These are phyloP conservation scores for Hyposoter dolosus DNA, from an alignment of 2,888 invertebrate genomes.

Conservation along the genomic window DNA sequence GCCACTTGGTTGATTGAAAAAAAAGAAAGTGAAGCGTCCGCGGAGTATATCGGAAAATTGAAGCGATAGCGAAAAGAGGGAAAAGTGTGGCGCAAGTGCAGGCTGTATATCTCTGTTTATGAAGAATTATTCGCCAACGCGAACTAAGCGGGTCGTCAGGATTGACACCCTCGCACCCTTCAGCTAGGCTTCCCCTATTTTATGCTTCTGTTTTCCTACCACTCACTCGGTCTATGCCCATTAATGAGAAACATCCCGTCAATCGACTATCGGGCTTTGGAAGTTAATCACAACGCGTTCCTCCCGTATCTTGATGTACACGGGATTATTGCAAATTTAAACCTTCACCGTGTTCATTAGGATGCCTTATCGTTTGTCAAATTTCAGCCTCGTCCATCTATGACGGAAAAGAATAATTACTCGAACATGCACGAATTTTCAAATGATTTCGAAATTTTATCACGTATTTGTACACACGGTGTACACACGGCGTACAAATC, in stretches of 20 bases:
- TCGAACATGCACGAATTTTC: not conserved
- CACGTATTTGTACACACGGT: not conserved
- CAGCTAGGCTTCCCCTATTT: constrained; percentile 12
- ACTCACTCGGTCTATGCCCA: constrained; percentile 40
- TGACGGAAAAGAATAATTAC: not conserved
- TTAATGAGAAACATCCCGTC: constrained; percentile 60
- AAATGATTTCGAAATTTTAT: not conserved
- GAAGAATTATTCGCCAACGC: constrained; percentile 1
- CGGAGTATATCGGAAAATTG: constrained; percentile 36
- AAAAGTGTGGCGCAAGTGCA: constrained; percentile 12
- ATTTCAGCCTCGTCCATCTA: not conserved
- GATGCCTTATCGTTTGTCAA: not conserved
- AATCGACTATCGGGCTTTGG: constrained; percentile 47
- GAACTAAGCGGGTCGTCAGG: constrained; percentile 14
- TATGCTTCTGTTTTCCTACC: constrained; percentile 13
- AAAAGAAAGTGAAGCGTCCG: not conserved
- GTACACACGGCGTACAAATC: not conserved
- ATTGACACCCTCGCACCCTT: constrained; percentile 12
- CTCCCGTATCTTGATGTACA: not conserved
- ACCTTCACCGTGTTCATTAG: not conserved
- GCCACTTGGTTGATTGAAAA: constrained; percentile 18
- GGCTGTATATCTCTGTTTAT: not conserved
- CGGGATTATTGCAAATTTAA: constrained; percentile 1
- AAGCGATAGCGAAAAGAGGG: not conserved
- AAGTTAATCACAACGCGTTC: constrained; percentile 20